Evolutionary conservation across 2,797 vertebrate genomes (phyloP), one percentile per base, ranked within the genome.

Genomic region (Pseudochaenichthys georgianus): DNA sequence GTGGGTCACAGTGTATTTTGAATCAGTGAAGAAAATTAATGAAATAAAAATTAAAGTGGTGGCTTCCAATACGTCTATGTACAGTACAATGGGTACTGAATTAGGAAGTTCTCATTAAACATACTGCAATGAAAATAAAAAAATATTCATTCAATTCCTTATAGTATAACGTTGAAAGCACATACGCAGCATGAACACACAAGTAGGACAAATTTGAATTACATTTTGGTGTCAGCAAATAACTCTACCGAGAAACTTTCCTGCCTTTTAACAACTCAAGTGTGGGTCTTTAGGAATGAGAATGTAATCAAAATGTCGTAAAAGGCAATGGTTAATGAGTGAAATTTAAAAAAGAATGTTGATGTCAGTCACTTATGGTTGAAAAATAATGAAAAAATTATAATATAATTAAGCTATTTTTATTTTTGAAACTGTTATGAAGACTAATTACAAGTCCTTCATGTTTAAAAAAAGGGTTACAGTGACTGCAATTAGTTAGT

Each of bases 31-130:
- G 21, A 74, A 60, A 59, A 34, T 73, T 6, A 6, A 48, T 41
- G 19, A 65, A 62, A 54, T 12, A 4, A 2, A 84, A 80, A 80
- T 31, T 38, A 68, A 74, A 80, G 47, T 73, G 59, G 46, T 21
- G 70, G 71, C 51, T 19, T 61, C 70, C 19, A 66, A 41, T 45
- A 48, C 51, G 12, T 62, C 17, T 42, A 28, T 46, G 19, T 52
- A 52, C 60, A 63, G 62, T 55, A 19, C 15, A 6, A 41, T 0
- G 2, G 45, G 9, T 23, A 42, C 59, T 59, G 60, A 31, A 48
- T 31, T 28, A 43, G 19, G 46, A 75, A 57, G 45, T 10, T 57
- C 13, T 74, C 62, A 31, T 65, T 7, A 2, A 66, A 46, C 48
- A n/a, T 3, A 5, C 17, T 9, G 48, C 5, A 19, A 41, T 7